A percentile compares a stretch with the other conserved stretches of the same genome.
phyloP scores from a whole-genome alignment of 2,113 vertebrate genomes.

The Anser cygnoides region DNA sequence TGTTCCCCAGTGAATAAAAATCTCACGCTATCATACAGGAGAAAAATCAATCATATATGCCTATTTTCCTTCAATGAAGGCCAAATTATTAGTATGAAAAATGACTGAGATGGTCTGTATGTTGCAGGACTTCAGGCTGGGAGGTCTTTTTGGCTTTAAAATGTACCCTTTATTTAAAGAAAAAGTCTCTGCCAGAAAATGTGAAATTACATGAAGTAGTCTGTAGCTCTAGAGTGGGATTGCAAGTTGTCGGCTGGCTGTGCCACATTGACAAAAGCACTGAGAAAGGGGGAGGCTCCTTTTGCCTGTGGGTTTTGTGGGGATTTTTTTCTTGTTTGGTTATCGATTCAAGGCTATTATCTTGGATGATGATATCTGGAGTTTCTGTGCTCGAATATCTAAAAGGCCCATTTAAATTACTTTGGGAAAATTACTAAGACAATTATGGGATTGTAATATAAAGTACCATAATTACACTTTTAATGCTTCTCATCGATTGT shows the following conservation, averaged over 20 bases:
- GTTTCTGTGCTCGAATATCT: conserved; percentile 22
- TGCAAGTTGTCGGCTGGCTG: neutral
- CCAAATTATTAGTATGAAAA: conserved; percentile 11
- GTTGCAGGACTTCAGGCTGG: neutral
- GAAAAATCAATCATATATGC: conserved; percentile 46
- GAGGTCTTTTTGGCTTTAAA: neutral
- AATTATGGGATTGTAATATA: conserved; percentile 66
- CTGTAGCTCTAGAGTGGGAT: neutral
- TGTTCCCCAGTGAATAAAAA: neutral
- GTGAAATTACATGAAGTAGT: neutral
- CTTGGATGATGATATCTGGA: conserved; percentile 59
- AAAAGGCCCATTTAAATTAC: conserved; percentile 24
- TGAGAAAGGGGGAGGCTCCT: neutral
- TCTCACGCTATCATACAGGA: neutral
- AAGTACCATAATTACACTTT: conserved; percentile 64
- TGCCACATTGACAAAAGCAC: neutral
- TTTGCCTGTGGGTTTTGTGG: neutral
- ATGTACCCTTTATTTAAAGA: neutral
- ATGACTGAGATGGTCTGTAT: neutral
- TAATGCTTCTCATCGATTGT: conserved; percentile 56
- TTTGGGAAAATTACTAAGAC: conserved; percentile 59
- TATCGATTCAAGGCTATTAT: conserved; percentile 60
- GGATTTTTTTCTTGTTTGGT: neutral
- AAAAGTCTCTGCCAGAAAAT: neutral
- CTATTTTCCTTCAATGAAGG: neutral